These are phyloP conservation scores for Phaethornis superciliosus DNA, from an alignment of 2,113 vertebrate species.

Conservation along the genomic window DNA sequence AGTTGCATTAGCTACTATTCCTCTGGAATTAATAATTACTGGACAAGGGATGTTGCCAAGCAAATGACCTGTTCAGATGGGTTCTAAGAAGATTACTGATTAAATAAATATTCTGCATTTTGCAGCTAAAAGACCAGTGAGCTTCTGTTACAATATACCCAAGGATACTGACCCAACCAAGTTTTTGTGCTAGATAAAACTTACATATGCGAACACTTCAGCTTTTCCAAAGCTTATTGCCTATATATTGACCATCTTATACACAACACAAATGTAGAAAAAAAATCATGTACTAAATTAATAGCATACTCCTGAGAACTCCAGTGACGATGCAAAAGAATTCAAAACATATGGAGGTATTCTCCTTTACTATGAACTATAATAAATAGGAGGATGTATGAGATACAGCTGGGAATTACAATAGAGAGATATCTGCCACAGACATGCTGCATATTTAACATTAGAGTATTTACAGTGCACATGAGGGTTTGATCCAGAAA, in stretches of 20 bases:
- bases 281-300: neutral
- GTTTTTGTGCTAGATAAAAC: neutral
- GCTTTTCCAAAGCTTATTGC: neutral
- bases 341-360: conserved; percentile 21
- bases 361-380: neutral
- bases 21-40: conserved; percentile 24
- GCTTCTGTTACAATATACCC: neutral
- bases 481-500: neutral
- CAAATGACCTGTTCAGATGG: neutral
- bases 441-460: neutral
- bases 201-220: neutral
- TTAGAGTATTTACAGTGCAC: neutral
- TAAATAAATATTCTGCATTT: conserved; percentile 30
- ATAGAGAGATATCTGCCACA: neutral
- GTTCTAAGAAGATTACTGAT: conserved; percentile 5
- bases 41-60: conserved; percentile 17
- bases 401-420: neutral
- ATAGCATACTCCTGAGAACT: neutral
- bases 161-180: neutral
- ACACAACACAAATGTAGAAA: neutral
- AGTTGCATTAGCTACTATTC: neutral
- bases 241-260: neutral
- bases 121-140: neutral
- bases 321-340: neutral
- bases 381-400: neutral